These are phyloP conservation scores for Coptotermes formosanus DNA, from an alignment of 1,140 invertebrate genomes.

Conservation along the genomic window DNA sequence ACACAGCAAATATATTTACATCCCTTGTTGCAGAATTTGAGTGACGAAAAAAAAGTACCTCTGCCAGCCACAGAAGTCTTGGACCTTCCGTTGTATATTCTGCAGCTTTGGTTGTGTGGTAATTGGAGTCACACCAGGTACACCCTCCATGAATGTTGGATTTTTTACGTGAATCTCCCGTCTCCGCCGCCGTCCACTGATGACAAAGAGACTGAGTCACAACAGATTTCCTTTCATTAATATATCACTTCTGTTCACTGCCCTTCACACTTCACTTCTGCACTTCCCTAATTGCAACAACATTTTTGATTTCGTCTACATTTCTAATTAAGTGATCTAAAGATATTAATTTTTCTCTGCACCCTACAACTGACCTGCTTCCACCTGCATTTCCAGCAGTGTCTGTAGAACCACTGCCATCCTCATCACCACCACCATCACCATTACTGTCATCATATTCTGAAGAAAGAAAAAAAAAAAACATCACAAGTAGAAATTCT, in stretches of 20 bases:
- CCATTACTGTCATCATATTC: conserved; percentile 31
- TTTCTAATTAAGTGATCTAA: background rate
- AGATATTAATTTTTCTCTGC: background rate
- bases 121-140: conserved; percentile 69
- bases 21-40: too few species aligned
- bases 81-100: conserved; percentile 73
- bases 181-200: conserved; percentile 40
- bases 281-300: too few species aligned
- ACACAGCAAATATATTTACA: too few species aligned
- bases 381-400: background rate
- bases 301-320: too few species aligned
- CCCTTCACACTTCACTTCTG: too few species aligned
- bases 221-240: too few species aligned
- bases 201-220: too few species aligned
- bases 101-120: conserved; percentile 58
- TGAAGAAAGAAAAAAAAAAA: conserved; percentile 21
- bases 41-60: conserved; percentile 41
- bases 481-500: conserved; percentile 29
- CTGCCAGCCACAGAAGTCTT: conserved; percentile 80
- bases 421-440: conserved; percentile 26
- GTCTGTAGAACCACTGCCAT: background rate
- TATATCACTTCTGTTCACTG: too few species aligned
- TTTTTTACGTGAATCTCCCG: conserved; percentile 56
- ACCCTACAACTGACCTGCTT: conserved; percentile 17
- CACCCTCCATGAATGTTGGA: conserved; percentile 76